phyloP scores from a whole-genome alignment of 1,140 invertebrate genomes.

The Ceratoteleas bidentatus region DNA sequence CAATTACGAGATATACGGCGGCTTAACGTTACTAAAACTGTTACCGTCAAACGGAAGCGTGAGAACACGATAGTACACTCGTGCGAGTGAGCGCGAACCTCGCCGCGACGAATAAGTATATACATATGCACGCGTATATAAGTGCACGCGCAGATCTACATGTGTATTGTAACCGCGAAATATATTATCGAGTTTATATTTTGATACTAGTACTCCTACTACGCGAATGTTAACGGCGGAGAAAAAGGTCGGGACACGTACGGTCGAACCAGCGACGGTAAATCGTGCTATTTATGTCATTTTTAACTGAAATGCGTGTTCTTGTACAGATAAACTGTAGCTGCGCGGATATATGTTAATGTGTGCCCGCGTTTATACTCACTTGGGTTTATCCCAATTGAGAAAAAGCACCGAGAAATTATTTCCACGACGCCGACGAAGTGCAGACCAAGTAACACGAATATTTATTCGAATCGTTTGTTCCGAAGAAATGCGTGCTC shows the following conservation, averaged over 20 bases:
- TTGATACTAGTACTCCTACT: slow-evolving; percentile 57
- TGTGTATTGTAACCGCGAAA: slow-evolving; percentile 47
- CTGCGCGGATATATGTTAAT: slow-evolving; percentile 30
- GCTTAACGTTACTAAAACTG: slow-evolving; percentile 64
- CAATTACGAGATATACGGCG: slow-evolving; percentile 71
- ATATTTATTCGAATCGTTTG: too few species aligned
- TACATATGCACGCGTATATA: too few species aligned
- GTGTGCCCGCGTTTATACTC: slow-evolving; percentile 20
- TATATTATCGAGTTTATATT: slow-evolving; percentile 64
- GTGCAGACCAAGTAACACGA: too few species aligned
- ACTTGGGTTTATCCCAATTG: background rate
- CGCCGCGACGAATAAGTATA: too few species aligned
- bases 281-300: slow-evolving; percentile 53
- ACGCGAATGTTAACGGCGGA: slow-evolving; percentile 37
- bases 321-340: slow-evolving; percentile 39
- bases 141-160: slow-evolving; percentile 42
- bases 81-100: slow-evolving; percentile 28
- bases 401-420: slow-evolving; percentile 13
- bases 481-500: too few species aligned
- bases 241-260: slow-evolving; percentile 47
- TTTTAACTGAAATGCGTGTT: slow-evolving; percentile 45
- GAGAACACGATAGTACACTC: slow-evolving; percentile 66
- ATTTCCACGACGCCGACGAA: background rate
- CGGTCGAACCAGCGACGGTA: slow-evolving; percentile 7
- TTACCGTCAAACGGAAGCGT: slow-evolving; percentile 71